Percentiles rank a stretch among this genome's conserved stretches.
Conservation (phyloP, 2,888 invertebrate species). For the Cetonia aurata region DNA sequence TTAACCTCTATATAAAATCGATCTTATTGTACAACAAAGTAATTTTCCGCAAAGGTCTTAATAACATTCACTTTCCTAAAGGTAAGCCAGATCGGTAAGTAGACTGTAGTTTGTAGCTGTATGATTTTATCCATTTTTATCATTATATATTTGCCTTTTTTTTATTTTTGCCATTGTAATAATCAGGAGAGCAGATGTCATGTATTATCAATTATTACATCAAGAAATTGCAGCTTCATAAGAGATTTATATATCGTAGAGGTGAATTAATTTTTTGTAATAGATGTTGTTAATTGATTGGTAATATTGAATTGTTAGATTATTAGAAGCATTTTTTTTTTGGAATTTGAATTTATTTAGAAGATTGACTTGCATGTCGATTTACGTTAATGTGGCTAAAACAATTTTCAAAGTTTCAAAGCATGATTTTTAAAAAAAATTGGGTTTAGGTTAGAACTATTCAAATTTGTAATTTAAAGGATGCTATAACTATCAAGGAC, state of each 20-base stretch:
- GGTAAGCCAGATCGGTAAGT: slow-evolving; percentile 45
- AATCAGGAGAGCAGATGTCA: slow-evolving; percentile 3
- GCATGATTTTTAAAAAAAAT: slow-evolving; percentile 9
- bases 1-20: slow-evolving; percentile 35
- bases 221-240: slow-evolving; percentile 11
- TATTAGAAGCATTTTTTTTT: background rate
- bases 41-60: slow-evolving; percentile 45
- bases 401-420: slow-evolving; percentile 8
- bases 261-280: slow-evolving; percentile 14
- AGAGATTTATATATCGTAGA: slow-evolving; percentile 4
- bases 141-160: slow-evolving; percentile 29
- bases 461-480: slow-evolving; percentile 5
- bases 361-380: slow-evolving; percentile 17
- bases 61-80: slow-evolving; percentile 44
- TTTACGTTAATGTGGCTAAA: slow-evolving; percentile 30
- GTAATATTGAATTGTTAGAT: background rate
- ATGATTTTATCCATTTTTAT: slow-evolving; percentile 13
- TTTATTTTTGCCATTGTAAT: slow-evolving; percentile 19
- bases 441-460: background rate
- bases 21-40: slow-evolving; percentile 33
- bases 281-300: background rate
- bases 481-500: too few relatives aligned
- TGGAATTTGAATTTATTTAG: background rate
- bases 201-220: background rate
- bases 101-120: slow-evolving; percentile 37